A percentile compares a stretch with the other conserved stretches of the same genome.
Evolutionary conservation across 2,888 invertebrate genomes (phyloP).

Genomic region (Brenthis hecate): DNA sequence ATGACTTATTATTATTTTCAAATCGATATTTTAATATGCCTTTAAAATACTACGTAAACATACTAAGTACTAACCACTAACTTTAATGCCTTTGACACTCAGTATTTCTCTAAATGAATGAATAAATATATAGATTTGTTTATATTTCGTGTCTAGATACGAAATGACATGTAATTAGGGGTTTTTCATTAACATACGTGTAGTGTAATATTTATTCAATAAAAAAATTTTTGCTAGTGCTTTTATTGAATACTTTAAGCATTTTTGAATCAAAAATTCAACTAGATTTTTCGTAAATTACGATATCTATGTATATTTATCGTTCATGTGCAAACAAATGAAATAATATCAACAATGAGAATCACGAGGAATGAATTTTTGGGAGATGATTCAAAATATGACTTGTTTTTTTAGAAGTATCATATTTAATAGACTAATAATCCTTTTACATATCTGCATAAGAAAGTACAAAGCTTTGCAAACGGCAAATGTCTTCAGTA

Average conservation of each 20-base stretch:
- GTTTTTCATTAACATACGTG: not conserved
- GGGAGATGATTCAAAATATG: too few species aligned
- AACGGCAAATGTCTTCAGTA: not conserved
- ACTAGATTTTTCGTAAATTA: too few species aligned
- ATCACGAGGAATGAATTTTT: too few species aligned
- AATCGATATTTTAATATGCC: slow-evolving; percentile 26
- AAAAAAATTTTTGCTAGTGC: not conserved
- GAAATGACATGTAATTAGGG: slow-evolving; percentile 5
- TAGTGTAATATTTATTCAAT: not conserved
- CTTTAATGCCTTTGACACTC: not conserved
- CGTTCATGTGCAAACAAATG: too few species aligned
- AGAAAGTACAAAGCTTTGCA: not conserved
- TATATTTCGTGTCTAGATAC: slow-evolving; percentile 12
- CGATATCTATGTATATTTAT: too few species aligned
- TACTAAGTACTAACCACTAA: slow-evolving; percentile 8
- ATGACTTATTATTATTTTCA: slow-evolving; percentile 29
- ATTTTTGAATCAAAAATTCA: too few species aligned
- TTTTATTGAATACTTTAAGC: too few species aligned
- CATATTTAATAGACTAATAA: too few species aligned
- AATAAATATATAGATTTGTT: slow-evolving; percentile 6
- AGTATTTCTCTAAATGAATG: slow-evolving; percentile 3
- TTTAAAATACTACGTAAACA: slow-evolving; percentile 19
- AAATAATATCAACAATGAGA: too few species aligned
- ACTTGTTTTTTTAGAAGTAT: too few species aligned
- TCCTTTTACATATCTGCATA: too few species aligned